Conservation (phyloP, 2,888 invertebrate species). For the Petrolisthes manimaculis region DNA sequence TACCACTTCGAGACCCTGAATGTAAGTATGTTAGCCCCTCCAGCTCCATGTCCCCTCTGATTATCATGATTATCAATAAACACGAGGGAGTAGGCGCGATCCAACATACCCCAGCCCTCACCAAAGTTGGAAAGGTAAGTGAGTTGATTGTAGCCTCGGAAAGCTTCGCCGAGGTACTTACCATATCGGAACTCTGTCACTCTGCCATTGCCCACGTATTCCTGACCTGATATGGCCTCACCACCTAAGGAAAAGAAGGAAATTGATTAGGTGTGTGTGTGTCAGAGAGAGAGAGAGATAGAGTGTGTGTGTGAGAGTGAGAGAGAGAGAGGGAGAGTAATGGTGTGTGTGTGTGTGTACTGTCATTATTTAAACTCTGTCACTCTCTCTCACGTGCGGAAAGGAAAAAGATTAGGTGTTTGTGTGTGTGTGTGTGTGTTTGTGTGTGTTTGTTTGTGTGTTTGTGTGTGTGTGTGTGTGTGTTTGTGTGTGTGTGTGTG, state of each 20-base stretch:
- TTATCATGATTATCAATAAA: slow-evolving; percentile 95
- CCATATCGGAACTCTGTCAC: slow-evolving; percentile 85
- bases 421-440: neutral
- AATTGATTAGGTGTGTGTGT: neutral
- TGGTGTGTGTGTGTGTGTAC: too few relatives aligned
- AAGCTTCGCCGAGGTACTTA: slow-evolving; percentile 74
- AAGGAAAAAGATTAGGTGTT: neutral
- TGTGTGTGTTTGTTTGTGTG: neutral
- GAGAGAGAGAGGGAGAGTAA: neutral
- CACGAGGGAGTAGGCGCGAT: slow-evolving; percentile 76
- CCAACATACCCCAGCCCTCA: slow-evolving; percentile 76
- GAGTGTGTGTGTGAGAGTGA: neutral
- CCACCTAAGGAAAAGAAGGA: slow-evolving; percentile 35
- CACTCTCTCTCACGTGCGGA: slow-evolving; percentile 73
- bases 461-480: too few relatives aligned
- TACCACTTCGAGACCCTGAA: slow-evolving; percentile 73
- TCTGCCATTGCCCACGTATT: slow-evolving; percentile 71
- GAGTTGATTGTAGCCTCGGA: slow-evolving; percentile 76
- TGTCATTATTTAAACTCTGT: slow-evolving; percentile 86
- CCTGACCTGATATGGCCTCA: slow-evolving; percentile 70
- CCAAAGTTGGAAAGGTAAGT: slow-evolving; percentile 70
- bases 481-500: neutral
- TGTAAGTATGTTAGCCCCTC: slow-evolving; percentile 75
- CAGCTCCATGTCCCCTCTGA: slow-evolving; percentile 82
- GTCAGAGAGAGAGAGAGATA: neutral